Evolutionary conservation across 2,888 invertebrate species (phyloP).

Genomic region (Siphonodentalium dalli): DNA sequence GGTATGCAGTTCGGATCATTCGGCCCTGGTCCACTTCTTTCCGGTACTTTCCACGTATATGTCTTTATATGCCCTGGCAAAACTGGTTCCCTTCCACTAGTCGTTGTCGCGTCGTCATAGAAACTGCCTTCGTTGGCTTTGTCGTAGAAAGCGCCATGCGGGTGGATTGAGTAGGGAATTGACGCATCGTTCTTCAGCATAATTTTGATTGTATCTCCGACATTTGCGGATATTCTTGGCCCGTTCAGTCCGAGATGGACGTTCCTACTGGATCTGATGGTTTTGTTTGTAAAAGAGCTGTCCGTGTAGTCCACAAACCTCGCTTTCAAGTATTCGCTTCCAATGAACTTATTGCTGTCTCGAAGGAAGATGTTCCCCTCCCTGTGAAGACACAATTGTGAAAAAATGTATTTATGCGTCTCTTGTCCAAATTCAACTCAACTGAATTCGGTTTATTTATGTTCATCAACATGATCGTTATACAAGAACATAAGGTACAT

Average conservation of each 20-base stretch:
- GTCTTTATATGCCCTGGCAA: constrained; percentile 30
- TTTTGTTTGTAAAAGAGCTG: too few species aligned
- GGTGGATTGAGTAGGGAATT: constrained; percentile 37
- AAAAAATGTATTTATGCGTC: too few species aligned
- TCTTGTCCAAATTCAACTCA: too few species aligned
- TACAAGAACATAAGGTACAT: too few species aligned
- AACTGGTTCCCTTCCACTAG: constrained; percentile 29
- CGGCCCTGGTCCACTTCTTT: constrained; percentile 41
- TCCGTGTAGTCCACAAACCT: too few species aligned
- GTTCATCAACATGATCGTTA: too few species aligned
- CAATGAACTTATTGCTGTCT: too few species aligned
- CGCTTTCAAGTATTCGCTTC: too few species aligned
- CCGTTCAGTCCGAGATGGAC: constrained; percentile 39
- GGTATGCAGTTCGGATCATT: constrained; percentile 46
- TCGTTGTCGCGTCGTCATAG: constrained; percentile 34
- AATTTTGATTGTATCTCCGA: constrained; percentile 45
- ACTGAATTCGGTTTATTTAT: too few species aligned
- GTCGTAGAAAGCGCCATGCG: constrained; percentile 40
- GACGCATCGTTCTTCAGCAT: constrained; percentile 43
- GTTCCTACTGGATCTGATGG: too few species aligned
- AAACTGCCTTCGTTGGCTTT: constrained; percentile 39
- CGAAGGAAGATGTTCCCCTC: too few species aligned
- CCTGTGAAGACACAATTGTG: too few species aligned
- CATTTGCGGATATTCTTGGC: constrained; percentile 48
- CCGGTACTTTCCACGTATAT: constrained; percentile 43